Percentiles rank a stretch among this genome's conserved stretches.
Evolutionary conservation across 35 echinoderm and acorn worm species (phyloP).

Genomic region (Patiria miniata): DNA sequence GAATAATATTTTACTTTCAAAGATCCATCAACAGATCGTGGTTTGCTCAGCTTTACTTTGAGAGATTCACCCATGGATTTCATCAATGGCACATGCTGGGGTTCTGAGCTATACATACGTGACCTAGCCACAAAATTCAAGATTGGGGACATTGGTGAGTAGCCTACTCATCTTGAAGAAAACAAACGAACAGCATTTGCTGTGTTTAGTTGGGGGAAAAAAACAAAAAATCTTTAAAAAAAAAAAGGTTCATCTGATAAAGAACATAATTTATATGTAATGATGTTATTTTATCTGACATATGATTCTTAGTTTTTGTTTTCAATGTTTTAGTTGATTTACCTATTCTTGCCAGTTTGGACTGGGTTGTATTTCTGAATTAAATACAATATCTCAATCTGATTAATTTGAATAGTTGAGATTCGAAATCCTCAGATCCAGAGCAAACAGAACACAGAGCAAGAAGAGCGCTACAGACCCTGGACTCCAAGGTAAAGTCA

Average conservation of each 20-base stretch:
- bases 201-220: too few species aligned
- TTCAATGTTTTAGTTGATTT: background rate
- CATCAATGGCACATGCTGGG: constrained; percentile 89
- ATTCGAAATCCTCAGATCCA: constrained; percentile 84
- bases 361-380: background rate
- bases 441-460: constrained; percentile 79
- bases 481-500: constrained; percentile 79
- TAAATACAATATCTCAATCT: background rate
- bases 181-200: too few species aligned
- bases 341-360: background rate
- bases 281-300: too few species aligned
- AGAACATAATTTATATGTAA: too few species aligned
- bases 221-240: too few species aligned
- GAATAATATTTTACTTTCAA: constrained; percentile 5
- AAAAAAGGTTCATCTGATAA: too few species aligned
- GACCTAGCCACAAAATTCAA: constrained; percentile 71
- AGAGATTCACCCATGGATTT: constrained; percentile 85
- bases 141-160: constrained; percentile 81
- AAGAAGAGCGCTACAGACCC: constrained; percentile 69
- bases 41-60: constrained; percentile 76
- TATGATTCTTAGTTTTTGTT: too few species aligned
- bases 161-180: too few species aligned
- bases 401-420: constrained; percentile 42
- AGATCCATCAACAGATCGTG: constrained; percentile 67
- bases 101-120: constrained; percentile 53